phyloP scores from a whole-genome alignment of 37 sponge, comb jelly and placozoan genomes.

The Chondrosia reniformis region DNA sequence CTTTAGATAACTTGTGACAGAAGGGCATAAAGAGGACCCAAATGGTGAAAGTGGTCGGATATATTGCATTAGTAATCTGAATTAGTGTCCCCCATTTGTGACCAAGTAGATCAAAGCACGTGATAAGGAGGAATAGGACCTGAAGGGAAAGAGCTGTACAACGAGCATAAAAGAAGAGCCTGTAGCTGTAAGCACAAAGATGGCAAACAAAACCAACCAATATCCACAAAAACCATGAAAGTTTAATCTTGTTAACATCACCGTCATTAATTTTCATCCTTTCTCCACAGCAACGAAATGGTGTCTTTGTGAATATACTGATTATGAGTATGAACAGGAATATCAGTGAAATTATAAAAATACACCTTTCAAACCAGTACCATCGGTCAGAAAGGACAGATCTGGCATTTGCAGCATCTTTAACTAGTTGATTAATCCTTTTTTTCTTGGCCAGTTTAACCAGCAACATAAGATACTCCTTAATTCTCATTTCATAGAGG shows the following conservation, averaged over 20 bases:
- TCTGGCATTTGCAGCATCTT: neutral
- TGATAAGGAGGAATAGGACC: neutral
- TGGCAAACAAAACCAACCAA: neutral
- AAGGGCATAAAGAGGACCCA: too few relatives aligned
- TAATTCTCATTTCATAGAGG: conserved; percentile 11
- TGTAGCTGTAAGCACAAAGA: neutral
- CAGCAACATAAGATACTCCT: neutral
- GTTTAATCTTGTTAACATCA: neutral
- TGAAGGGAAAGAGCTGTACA: neutral
- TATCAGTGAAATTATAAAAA: neutral
- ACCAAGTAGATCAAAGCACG: neutral
- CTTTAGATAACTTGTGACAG: too few relatives aligned
- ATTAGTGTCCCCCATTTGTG: conserved; percentile 12
- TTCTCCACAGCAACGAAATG: conserved; percentile 9
- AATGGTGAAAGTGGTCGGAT: too few relatives aligned
- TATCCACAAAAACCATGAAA: neutral
- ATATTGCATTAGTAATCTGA: conserved; percentile 5
- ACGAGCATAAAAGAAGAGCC: neutral
- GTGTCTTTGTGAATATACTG: neutral
- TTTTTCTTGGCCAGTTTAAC: neutral
- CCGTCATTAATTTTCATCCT: neutral
- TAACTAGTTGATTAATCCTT: neutral
- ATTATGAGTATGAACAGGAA: neutral
- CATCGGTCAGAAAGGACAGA: neutral
- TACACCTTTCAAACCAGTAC: neutral